Evolutionary conservation across 2,888 invertebrate species (phyloP).

Genomic region (Phania funesta): DNA sequence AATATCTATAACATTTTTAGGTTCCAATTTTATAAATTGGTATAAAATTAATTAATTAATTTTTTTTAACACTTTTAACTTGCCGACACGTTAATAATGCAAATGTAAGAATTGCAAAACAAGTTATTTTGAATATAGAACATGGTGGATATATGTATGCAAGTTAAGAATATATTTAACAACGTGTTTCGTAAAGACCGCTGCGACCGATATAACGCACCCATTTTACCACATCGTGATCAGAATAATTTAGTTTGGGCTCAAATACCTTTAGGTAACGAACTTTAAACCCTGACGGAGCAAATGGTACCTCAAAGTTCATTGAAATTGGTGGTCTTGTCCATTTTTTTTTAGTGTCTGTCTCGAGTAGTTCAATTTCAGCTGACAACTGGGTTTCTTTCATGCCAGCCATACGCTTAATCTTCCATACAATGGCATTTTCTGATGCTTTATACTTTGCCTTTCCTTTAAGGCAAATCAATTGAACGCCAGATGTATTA

Average conservation of each 20-base stretch:
- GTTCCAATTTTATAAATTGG: constrained; percentile 53
- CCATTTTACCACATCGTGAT: constrained; percentile 99
- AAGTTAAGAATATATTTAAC: constrained; percentile 83
- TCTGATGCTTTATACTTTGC: constrained; percentile 99
- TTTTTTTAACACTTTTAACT: constrained; percentile 29
- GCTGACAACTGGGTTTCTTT: constrained; percentile 99
- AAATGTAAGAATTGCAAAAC: neutral
- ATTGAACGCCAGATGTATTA: constrained; percentile 98
- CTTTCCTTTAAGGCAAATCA: constrained; percentile 99
- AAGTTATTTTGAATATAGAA: neutral
- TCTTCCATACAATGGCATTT: constrained; percentile 98
- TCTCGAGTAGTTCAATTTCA: constrained; percentile 98
- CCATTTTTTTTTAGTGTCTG: constrained; percentile 99
- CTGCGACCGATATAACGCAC: constrained; percentile 99
- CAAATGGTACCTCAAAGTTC: constrained; percentile 99
- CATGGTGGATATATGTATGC: neutral
- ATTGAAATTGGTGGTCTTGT: constrained; percentile 99
- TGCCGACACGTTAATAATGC: constrained; percentile 1
- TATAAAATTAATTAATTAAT: constrained; percentile 2
- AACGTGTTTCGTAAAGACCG: constrained; percentile 99
- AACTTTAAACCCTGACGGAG: constrained; percentile 99
- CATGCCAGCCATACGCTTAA: constrained; percentile 98
- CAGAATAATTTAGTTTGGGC: constrained; percentile 99
- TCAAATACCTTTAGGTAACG: constrained; percentile 99
- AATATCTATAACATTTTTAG: constrained; percentile 29